Base-by-base conservation (phyloP, 2,113 vertebrate species). In the Ornithorhynchus anatinus region DNA sequence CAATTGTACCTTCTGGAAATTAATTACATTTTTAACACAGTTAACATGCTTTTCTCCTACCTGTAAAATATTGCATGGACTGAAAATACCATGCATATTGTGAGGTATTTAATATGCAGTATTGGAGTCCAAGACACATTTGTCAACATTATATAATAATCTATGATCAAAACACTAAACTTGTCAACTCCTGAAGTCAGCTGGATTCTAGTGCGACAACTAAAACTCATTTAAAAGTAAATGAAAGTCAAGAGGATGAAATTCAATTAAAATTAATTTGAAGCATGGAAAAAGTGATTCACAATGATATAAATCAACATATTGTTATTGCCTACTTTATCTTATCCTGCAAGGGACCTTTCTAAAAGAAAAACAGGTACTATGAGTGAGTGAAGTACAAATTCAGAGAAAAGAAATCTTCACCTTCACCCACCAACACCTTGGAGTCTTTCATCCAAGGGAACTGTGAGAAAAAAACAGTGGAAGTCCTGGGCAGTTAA, bases 231-330 rank as follows among this genome's bases (percentile, higher is more conserved):
- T 90, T 90, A 89, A 89, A 90, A 89, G 86, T 87, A 90, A 91
- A 92, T 89, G 90, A 89, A 93, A 93, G 89, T 91, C 91, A 91
- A 88, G 88, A 89, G 88, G 88, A 91, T 88, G 88, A 91, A 90
- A 93, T 89, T 91, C 91, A 91, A 93, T 92, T 92, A 92, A 89
- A 92, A 90, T 86, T 86, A 92, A 88, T 90, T 91, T 88, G 85
- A 92, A 89, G 89, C 80, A 86, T 75, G 82, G 88, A 63, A 4
- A 86, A 84, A 86, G 82, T 83, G 86, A 89, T 89, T 84, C 87
- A 80, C 48, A 14, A 42, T 68, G 88, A 89, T 91, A 89, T 86
- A 90, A 91, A 90, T 90, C 88, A 88, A 84, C 82, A 65, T 68
- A 84, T 65, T 73, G 89, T 89, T 86, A 86, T 83, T 87, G 86